phyloP scores from a whole-genome alignment of 2,888 invertebrate genomes.

The Tortrix viridana region DNA sequence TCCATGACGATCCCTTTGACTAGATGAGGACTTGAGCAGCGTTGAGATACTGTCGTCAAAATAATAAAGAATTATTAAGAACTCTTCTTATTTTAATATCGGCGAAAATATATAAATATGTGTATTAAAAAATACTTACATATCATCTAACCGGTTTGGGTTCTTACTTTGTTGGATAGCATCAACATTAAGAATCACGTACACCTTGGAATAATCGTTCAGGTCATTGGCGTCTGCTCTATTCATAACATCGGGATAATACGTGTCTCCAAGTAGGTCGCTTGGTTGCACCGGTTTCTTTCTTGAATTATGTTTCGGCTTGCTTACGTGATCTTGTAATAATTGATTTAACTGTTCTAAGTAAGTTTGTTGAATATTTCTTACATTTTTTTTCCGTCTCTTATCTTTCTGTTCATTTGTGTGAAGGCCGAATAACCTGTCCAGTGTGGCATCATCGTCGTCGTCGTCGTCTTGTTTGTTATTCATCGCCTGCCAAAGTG shows the following conservation, averaged over 20 bases:
- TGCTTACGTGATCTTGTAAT: not conserved
- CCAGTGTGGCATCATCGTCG: not conserved
- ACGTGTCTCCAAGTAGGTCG: conserved; percentile 11
- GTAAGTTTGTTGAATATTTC: conserved; percentile 7
- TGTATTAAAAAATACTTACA: conserved; percentile 57
- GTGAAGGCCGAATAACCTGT: not conserved
- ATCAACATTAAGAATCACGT: conserved; percentile 59
- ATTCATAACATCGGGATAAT: not conserved
- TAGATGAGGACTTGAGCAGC: conserved; percentile 46
- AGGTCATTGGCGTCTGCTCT: conserved; percentile 1
- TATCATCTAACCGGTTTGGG: conserved; percentile 49
- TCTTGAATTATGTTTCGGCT: not conserved
- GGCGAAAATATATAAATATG: too few relatives aligned
- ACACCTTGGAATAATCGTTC: conserved; percentile 60
- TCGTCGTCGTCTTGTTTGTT: conserved; percentile 1
- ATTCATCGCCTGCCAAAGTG: conserved; percentile 5
- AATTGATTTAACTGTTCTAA: conserved; percentile 19
- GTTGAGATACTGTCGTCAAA: conserved; percentile 52
- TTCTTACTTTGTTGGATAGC: conserved; percentile 50
- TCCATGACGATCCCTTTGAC: conserved; percentile 40
- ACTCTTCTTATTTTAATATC: not conserved
- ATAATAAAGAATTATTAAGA: not conserved
- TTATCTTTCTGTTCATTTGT: conserved; percentile 3
- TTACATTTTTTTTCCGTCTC: not conserved
- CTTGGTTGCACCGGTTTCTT: conserved; percentile 1